Conservation (phyloP, 2,797 vertebrate genomes). For the Craterocephalus amniculus region DNA sequence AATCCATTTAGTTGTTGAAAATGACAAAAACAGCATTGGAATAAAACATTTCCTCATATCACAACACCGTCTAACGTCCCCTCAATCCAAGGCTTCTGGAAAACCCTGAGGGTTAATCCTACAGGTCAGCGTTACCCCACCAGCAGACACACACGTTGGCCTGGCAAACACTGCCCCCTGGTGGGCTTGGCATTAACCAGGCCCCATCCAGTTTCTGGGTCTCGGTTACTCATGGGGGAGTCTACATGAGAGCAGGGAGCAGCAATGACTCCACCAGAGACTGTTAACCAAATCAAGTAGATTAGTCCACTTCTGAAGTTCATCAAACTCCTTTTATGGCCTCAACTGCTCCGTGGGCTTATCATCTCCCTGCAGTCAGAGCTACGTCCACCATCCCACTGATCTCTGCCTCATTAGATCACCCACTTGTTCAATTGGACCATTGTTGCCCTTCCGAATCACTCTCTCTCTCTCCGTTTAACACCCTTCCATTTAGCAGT, state of each 20-base stretch:
- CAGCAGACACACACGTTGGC: slow-evolving; percentile 69
- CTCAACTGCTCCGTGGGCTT: slow-evolving; percentile 64
- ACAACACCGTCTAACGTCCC: slow-evolving; percentile 25
- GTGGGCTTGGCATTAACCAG: slow-evolving; percentile 79
- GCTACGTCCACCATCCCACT: slow-evolving; percentile 55
- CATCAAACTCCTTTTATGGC: slow-evolving; percentile 75
- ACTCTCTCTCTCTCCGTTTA: slow-evolving; percentile 42
- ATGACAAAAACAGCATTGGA: not conserved
- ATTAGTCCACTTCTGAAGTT: slow-evolving; percentile 71
- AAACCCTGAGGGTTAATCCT: slow-evolving; percentile 67
- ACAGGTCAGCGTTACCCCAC: slow-evolving; percentile 72
- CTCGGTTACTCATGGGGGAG: slow-evolving; percentile 46
- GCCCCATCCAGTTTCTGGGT: slow-evolving; percentile 41
- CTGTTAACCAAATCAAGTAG: slow-evolving; percentile 75
- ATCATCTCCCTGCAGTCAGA: slow-evolving; percentile 67
- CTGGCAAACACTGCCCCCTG: slow-evolving; percentile 88
- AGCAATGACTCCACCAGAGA: slow-evolving; percentile 54
- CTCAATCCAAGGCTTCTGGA: slow-evolving; percentile 29
- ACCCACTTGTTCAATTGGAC: slow-evolving; percentile 67
- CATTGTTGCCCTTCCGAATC: slow-evolving; percentile 60
- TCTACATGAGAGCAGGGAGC: slow-evolving; percentile 56
- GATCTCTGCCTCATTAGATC: slow-evolving; percentile 75
- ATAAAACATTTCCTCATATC: slow-evolving; percentile 23
- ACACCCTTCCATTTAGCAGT: slow-evolving; percentile 48
- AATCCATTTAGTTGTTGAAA: not conserved